phyloP scores from a whole-genome alignment of 2,113 vertebrate species.

The Trogon surrucura region DNA sequence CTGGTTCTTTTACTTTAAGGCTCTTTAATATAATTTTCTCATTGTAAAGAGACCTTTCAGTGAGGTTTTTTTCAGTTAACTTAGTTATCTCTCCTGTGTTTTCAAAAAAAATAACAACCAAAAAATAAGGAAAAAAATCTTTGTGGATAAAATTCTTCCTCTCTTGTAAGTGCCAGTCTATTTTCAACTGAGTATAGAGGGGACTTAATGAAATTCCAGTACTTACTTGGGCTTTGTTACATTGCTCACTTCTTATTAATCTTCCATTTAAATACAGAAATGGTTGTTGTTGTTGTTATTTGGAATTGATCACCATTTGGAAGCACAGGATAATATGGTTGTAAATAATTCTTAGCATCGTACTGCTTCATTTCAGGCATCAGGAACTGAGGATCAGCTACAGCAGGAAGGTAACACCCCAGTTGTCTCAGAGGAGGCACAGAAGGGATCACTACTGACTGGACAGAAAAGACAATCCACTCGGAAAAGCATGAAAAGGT shows the following conservation, averaged over 20 bases:
- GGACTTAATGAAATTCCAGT: background rate
- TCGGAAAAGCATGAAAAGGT: slow-evolving; percentile 64
- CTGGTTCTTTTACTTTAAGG: background rate
- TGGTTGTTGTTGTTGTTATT: background rate
- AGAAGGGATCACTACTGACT: background rate
- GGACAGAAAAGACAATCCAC: slow-evolving; percentile 69
- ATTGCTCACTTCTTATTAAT: background rate
- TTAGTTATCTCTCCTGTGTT: background rate
- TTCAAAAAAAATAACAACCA: background rate
- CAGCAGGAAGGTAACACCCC: background rate
- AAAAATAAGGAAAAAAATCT: background rate
- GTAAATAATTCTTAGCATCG: background rate
- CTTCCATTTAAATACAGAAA: background rate
- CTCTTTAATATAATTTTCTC: background rate
- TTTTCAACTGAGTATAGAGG: background rate
- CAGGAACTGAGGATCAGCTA: slow-evolving; percentile 20
- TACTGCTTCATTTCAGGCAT: slow-evolving; percentile 44
- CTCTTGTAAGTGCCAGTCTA: background rate
- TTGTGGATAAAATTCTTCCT: background rate
- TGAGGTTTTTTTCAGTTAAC: background rate
- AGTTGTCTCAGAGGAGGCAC: background rate
- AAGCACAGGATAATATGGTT: background rate
- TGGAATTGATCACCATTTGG: background rate
- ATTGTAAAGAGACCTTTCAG: background rate
- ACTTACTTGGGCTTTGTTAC: background rate